A percentile compares a stretch with the other conserved stretches of the same genome.
phyloP scores from a whole-genome alignment of 2,113 vertebrate genomes.

The Mormoops blainvillei region DNA sequence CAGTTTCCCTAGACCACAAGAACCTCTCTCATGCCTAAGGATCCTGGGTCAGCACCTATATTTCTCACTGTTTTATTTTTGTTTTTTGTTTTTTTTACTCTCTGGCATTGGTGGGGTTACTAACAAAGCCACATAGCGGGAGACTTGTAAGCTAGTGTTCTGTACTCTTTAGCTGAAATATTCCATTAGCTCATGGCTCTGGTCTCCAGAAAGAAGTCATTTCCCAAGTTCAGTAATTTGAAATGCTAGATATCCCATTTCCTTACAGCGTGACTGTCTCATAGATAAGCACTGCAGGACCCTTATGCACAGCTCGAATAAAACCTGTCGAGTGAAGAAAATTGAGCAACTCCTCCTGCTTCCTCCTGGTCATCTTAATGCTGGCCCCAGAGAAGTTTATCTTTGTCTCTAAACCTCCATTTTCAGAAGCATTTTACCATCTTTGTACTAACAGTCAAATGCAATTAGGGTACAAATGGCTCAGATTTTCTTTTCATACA shows the following conservation, averaged over 20 bases:
- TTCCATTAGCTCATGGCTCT: not conserved
- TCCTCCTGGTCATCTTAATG: not conserved
- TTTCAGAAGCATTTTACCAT: not conserved
- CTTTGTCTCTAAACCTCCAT: not conserved
- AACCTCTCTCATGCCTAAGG: not conserved
- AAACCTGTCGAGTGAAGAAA: not conserved
- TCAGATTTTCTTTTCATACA: not conserved
- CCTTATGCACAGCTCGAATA: not conserved
- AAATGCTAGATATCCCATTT: not conserved
- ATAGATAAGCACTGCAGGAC: not conserved
- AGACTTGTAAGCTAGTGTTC: not conserved
- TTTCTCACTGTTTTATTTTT: not conserved
- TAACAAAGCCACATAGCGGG: not conserved
- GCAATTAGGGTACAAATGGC: not conserved
- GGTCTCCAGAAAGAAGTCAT: not conserved
- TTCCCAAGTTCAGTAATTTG: constrained; percentile 1
- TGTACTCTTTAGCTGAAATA: not conserved
- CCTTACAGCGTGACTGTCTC: not conserved
- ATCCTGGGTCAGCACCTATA: not conserved
- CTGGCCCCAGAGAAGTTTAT: not conserved
- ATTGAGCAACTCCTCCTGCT: not conserved
- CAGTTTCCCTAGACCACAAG: not conserved
- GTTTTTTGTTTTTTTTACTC: too few relatives aligned
- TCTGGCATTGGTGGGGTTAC: not conserved
- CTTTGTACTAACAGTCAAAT: not conserved